Conservation (phyloP, 2,888 invertebrate species). For the Idaea straminata region DNA sequence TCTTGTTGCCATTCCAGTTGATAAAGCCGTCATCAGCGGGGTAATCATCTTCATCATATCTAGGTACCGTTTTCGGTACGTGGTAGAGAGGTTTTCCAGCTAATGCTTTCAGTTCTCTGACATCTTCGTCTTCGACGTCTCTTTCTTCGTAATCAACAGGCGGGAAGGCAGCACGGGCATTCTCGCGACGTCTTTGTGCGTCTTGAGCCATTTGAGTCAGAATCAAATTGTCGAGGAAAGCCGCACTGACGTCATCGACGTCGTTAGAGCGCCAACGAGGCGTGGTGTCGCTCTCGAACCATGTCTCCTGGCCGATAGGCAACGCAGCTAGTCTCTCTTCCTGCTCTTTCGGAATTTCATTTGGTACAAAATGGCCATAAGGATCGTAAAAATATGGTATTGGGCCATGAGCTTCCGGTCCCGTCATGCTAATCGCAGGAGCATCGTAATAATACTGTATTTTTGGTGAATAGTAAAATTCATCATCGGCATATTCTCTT, state of each 20-base stretch:
- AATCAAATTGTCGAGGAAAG: constrained; percentile 84
- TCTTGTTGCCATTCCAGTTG: constrained; percentile 76
- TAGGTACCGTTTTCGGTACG: constrained; percentile 68
- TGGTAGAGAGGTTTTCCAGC: constrained; percentile 77
- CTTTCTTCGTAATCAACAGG: constrained; percentile 64
- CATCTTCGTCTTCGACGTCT: constrained; percentile 82
- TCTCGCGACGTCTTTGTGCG: constrained; percentile 72
- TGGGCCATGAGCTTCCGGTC: constrained; percentile 66
- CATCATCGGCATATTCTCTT: constrained; percentile 77
- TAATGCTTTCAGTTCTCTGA: constrained; percentile 82
- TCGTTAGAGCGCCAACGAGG: constrained; percentile 68
- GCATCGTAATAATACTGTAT: constrained; percentile 71
- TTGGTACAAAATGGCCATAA: constrained; percentile 72
- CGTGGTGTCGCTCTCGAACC: constrained; percentile 80
- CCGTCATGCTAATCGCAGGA: constrained; percentile 59
- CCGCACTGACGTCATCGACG: constrained; percentile 79
- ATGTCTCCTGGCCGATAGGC: constrained; percentile 84
- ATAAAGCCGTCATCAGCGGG: constrained; percentile 74
- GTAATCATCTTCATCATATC: constrained; percentile 69
- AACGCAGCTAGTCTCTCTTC: constrained; percentile 81
- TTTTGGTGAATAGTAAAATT: constrained; percentile 79
- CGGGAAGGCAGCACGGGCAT: constrained; percentile 68
- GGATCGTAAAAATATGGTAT: constrained; percentile 69
- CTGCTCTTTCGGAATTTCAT: constrained; percentile 82
- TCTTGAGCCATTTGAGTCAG: constrained; percentile 83